Conservation (phyloP, 2,797 vertebrate species). For the Salarias fasciatus region DNA sequence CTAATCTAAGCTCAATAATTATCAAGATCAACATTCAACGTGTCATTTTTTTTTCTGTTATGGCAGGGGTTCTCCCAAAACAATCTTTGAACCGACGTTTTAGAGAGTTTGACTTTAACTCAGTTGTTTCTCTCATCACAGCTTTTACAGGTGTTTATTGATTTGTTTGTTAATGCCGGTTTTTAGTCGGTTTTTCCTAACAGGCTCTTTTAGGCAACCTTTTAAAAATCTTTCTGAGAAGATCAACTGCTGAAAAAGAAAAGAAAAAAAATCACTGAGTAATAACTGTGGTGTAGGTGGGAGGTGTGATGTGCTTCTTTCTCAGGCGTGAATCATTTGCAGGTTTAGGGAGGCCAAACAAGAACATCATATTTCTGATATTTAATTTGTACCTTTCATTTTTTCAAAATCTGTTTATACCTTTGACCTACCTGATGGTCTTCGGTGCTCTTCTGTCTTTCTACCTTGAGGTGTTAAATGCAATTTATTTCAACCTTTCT, state of each 20-base stretch:
- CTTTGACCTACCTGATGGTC: neutral
- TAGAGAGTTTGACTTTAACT: too few species aligned
- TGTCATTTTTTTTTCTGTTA: too few species aligned
- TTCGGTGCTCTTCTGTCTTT: neutral
- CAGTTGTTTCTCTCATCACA: too few species aligned
- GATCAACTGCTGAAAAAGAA: slow-evolving; percentile 19
- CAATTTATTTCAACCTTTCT: slow-evolving; percentile 5
- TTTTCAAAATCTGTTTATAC: too few species aligned
- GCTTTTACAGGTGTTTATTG: slow-evolving; percentile 1
- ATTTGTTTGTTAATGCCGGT: neutral
- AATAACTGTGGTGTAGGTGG: slow-evolving; percentile 47
- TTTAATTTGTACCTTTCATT: neutral
- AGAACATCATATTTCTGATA: neutral
- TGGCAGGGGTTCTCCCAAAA: too few species aligned
- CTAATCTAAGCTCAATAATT: too few species aligned
- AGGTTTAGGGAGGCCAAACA: slow-evolving; percentile 19
- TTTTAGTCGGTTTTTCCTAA: neutral
- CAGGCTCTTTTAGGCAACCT: neutral
- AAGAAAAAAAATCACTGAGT: slow-evolving; percentile 5
- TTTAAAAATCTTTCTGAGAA: slow-evolving; percentile 22
- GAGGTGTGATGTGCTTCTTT: slow-evolving; percentile 43
- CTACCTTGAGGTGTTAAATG: neutral
- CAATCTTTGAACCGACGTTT: too few species aligned
- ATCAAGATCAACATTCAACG: too few species aligned
- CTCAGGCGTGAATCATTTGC: slow-evolving; percentile 23